Percentiles rank a stretch among this genome's conserved stretches.
Evolutionary conservation across 2,113 vertebrate species (phyloP).

Genomic region (Cavia aperea): DNA sequence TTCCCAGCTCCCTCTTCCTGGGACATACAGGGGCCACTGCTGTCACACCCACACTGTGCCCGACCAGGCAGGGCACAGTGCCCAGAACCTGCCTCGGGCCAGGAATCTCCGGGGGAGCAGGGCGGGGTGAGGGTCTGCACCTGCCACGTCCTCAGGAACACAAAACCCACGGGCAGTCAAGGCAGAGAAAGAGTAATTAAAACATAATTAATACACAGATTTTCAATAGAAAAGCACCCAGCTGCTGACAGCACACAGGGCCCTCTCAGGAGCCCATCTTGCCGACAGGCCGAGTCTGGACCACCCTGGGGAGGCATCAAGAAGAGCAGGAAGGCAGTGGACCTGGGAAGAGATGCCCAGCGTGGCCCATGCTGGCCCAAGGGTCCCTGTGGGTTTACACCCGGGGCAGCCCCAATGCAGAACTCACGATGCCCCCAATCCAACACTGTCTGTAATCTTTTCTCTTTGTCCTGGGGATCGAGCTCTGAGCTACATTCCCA

Average conservation of each 20-base stretch:
- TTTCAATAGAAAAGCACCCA: not conserved
- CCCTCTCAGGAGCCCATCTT: too few relatives aligned
- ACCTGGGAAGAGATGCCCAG: not conserved
- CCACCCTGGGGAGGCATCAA: rapidly evolving
- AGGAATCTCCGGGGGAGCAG: not conserved
- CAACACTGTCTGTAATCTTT: not conserved
- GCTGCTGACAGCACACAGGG: rapidly evolving
- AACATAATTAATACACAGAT: not conserved
- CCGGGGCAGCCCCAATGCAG: not conserved
- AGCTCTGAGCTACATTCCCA: not conserved
- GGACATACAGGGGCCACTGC: rapidly evolving
- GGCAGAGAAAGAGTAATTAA: not conserved
- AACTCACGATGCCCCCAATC: not conserved
- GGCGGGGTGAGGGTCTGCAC: too few relatives aligned
- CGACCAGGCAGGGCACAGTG: not conserved
- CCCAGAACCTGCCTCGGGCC: not conserved
- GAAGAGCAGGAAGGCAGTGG: not conserved
- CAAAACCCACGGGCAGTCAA: not conserved
- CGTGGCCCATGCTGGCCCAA: rapidly evolving
- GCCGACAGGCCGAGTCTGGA: too few relatives aligned
- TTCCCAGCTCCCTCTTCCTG: rapidly evolving
- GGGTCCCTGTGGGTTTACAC: not conserved
- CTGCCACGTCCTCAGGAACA: rapidly evolving
- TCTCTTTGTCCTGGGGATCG: not conserved
- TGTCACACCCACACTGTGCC: rapidly evolving